Base-by-base conservation (phyloP, 2,888 invertebrate species). In the Sminthurides aquaticus region DNA sequence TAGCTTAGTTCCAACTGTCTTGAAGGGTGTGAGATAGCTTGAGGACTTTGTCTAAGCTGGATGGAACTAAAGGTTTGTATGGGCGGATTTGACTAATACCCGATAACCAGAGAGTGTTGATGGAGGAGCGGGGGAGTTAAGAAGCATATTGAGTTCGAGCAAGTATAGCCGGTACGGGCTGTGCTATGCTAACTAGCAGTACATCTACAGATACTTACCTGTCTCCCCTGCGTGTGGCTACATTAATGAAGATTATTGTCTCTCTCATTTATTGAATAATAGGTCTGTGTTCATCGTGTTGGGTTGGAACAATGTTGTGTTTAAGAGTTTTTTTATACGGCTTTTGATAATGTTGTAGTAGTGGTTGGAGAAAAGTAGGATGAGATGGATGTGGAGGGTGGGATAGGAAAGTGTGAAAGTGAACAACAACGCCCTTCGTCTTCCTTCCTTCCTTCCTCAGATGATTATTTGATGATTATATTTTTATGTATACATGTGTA, bases 381-480 rank as follows among this genome's bases (percentile, higher is more conserved):
- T 34, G 43, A 34, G 43, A 34, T 34, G 43, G 8, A 34, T 15
- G 15, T 34, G 43, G 43, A 34, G 43, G 43, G 43, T 11, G 15
- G 43, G 43, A 11, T 34, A 34, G 8, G 15, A 34, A 15, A 34
- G 43, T 34, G 43, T 34, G 43, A 34, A 34, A 34, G 43, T 34
- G 43, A 34, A 34, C 43, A 34, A 62, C 57, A 62, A 56, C 62
- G 57, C 62, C 57, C 49, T 63, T 63, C 63, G 57, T 57, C 63
- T 63, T 52, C 24, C 54, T 57, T n/a, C 27, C 27, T 57, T n/a
- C 27, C 26, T 52, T 22, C 28, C 57, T 29, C 20, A 57, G 57
- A 26, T 60, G 60, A 48, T 60, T 48, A 60, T 60, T 24, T 34
- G 48, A 43, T 58, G 34, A 43, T 58, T 57, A 8, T 29, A 8